Evolutionary conservation across 2,113 vertebrate genomes (phyloP), one percentile per base, ranked within the genome.

Genomic region (Hippocampus mohnikei): DNA sequence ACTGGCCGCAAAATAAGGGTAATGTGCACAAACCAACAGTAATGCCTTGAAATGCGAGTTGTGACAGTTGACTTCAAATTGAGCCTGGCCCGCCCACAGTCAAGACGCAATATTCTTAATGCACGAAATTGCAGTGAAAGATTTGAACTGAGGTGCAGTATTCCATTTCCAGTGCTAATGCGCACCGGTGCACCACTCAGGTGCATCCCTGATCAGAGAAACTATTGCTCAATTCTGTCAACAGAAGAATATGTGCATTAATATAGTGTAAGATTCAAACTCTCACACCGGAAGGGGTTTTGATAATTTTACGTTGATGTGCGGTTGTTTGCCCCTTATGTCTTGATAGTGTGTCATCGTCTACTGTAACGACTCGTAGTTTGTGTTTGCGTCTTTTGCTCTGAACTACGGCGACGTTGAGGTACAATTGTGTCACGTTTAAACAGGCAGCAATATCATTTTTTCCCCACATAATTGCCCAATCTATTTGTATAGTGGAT

Each of bases 401-500:
- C 25, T 40, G 7, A 20, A 37, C 59, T 18, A 18, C 15, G 8
- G 20, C 66, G 44, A 21, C 15, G 60, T 27, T 65, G 27, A 16
- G 41, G 48, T 65, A 52, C 46, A 73, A 68, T 76, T 72, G 48
- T 77, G 55, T 74, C 69, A 72, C 66, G 37, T 61, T 81, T 81
- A 74, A 81, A 81, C 82, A 73, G 33, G 61, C 18, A 72, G 42
- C 41, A 50, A 83, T 81, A 74, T 72, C 2, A 66, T 70, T 73
- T 75, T 78, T 70, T 55, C 27, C 46, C 50, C 50, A 69, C 66
- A 72, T 83, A 80, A 84, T 81, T 79, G 77, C 69, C 62, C 65
- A 77, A 70, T 66, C 71, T 85, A 75, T 89, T 86, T 88, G 78
- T 81, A 71, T 84, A 86, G 88, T 74, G 81, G 87, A 85, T 83